A percentile compares a stretch with the other conserved stretches of the same genome.
Evolutionary conservation across 2,113 vertebrate genomes (phyloP).

Genomic region (Actenoides hombroni): DNA sequence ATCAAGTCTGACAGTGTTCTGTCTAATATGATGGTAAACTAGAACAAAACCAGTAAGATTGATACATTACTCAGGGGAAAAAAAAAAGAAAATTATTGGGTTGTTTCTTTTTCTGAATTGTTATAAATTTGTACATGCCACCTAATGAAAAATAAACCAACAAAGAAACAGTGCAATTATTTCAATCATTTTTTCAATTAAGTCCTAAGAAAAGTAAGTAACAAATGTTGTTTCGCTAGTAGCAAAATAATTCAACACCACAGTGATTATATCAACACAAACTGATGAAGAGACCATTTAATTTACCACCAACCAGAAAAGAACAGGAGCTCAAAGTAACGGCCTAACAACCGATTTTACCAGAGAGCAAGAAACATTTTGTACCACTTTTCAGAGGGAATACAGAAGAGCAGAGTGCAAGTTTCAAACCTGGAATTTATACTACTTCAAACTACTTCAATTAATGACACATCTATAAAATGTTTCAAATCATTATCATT

Average conservation of each 20-base stretch:
- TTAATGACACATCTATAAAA: neutral
- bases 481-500: neutral
- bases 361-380: neutral
- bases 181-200: neutral
- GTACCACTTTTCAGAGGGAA: neutral
- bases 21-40: neutral
- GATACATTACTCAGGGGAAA: neutral
- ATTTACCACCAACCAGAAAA: neutral
- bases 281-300: neutral
- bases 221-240: neutral
- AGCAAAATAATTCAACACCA: neutral
- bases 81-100: neutral
- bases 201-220: neutral
- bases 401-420: neutral
- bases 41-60: neutral
- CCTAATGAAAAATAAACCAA: neutral
- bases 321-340: neutral
- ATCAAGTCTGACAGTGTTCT: neutral
- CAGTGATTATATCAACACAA: neutral
- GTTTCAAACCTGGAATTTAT: neutral
- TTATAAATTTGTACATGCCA: neutral
- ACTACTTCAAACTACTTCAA: neutral
- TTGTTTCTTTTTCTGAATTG: neutral
- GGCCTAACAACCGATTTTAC: neutral
- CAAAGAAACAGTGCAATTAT: neutral